A percentile compares a stretch with the other conserved stretches of the same genome.
These are phyloP conservation scores for Etheostoma nigrum DNA, from an alignment of 2,797 vertebrate species.

Conservation along the genomic window DNA sequence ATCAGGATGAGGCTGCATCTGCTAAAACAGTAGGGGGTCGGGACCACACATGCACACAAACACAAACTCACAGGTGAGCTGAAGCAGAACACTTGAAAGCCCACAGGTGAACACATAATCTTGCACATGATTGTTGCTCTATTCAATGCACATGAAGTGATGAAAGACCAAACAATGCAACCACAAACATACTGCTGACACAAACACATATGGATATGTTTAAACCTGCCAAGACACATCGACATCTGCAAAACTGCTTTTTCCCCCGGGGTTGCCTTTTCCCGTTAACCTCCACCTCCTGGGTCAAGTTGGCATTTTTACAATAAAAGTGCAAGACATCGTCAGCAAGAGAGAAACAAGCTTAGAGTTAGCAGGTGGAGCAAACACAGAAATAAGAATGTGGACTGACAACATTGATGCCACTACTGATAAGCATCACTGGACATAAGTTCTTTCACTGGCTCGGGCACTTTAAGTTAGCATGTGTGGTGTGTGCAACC, in stretches of 20 bases:
- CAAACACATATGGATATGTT: not conserved
- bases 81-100: constrained; percentile 13
- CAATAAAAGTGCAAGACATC: constrained; percentile 12
- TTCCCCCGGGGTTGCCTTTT: not conserved
- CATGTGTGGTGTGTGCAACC: not conserved
- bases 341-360: constrained; percentile 18
- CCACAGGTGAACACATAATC: constrained; percentile 37
- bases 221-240: constrained; percentile 19
- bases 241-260: constrained; percentile 13
- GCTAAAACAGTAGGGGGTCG: constrained; percentile 55
- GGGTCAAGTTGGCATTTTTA: constrained; percentile 51
- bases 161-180: not conserved
- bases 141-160: not conserved
- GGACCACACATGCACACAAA: constrained; percentile 24
- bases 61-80: constrained; percentile 39
- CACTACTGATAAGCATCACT: not conserved
- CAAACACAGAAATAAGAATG: constrained; percentile 25
- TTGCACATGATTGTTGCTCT: constrained; percentile 3
- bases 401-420: constrained; percentile 17
- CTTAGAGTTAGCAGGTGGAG: constrained; percentile 19
- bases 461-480: not conserved
- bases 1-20: constrained; percentile 58
- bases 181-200: not conserved
- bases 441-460: not conserved
- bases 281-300: constrained; percentile 28